Base-by-base conservation (phyloP, 2,888 invertebrate species). In the Machimus rusticus region DNA sequence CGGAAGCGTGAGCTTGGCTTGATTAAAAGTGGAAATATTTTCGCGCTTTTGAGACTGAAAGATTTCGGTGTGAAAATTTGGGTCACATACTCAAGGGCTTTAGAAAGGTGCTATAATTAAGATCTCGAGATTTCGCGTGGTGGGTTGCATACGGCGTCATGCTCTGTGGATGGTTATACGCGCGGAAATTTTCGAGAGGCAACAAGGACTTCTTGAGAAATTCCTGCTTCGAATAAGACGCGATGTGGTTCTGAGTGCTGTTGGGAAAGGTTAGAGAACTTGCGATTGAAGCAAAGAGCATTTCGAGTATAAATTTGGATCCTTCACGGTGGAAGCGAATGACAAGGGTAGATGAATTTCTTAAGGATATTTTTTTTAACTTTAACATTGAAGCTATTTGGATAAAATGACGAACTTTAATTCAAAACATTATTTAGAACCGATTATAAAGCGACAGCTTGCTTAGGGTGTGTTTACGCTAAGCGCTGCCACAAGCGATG, bases 81-180 rank as follows among this genome's bases (percentile, higher is more conserved):
- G 82, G 82, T 82, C 82, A 82, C 57, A 34, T 57, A 76, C 37
- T 37, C 19, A 6, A 34, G 82, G 37, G 82, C 57, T 34, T 57
- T 37, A 82, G 55, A 82, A 28, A 82, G 57, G 82, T 66, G 82
- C 55, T 28, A 57, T 82, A 82, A 81, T 81, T 51, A 81, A 55
- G 51, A 51, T 55, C 37, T 76, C 5, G 37, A 76, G 76, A 76
- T 39, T 76, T 66, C 66, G 28, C 66, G 66, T 28, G 66, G 66
- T 66, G 12, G 12, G 66, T 19, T 66, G 66, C 66, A 66, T 66
- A 66, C 66, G 66, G 23, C 23, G 23, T 66, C 28, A 66, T 5
- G 28, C 23, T 66, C 66, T 66, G 28, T 66, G 28, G 66, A 28
- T 23, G 66, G 28, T 66, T 66, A 66, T 66, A 66, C 66, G 66